Evolutionary conservation across 2,113 vertebrate species (phyloP).

Genomic region (Lepisosteus oculatus): DNA sequence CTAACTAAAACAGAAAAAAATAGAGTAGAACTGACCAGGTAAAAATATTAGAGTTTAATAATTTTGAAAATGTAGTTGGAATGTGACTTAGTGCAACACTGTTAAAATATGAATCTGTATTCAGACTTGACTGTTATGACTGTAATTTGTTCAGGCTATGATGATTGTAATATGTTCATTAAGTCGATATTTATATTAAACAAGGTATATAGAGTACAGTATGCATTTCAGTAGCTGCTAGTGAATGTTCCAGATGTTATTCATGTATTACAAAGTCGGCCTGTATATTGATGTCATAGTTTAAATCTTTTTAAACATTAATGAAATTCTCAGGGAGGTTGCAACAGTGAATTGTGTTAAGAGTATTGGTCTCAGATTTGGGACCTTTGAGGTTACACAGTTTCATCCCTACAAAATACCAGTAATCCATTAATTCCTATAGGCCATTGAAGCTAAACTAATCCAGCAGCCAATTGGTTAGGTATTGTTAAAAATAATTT

Average conservation of each 20-base stretch:
- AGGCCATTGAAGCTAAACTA: constrained; percentile 13
- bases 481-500: constrained; percentile 38
- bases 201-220: not conserved
- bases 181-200: not conserved
- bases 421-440: constrained; percentile 5
- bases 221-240: not conserved
- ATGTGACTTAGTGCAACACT: not conserved
- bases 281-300: not conserved
- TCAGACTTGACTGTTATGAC: not conserved
- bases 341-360: not conserved
- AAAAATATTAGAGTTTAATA: no score
- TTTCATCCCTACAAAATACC: constrained; percentile 7
- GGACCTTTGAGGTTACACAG: not conserved
- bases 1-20: no score
- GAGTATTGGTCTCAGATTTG: not conserved
- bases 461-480: constrained; percentile 23
- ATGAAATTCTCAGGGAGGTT: constrained; percentile 2
- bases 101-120: not conserved
- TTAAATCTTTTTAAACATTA: constrained; percentile 12
- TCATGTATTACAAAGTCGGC: not conserved
- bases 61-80: not conserved
- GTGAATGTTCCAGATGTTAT: not conserved
- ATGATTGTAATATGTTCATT: constrained; percentile 1
- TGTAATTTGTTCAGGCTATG: not conserved
- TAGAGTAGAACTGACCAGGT: no score